Percentiles rank a stretch among this genome's conserved stretches.
These are phyloP conservation scores for Galerucella calmariensis DNA, from an alignment of 2,888 invertebrate species.

Conservation along the genomic window DNA sequence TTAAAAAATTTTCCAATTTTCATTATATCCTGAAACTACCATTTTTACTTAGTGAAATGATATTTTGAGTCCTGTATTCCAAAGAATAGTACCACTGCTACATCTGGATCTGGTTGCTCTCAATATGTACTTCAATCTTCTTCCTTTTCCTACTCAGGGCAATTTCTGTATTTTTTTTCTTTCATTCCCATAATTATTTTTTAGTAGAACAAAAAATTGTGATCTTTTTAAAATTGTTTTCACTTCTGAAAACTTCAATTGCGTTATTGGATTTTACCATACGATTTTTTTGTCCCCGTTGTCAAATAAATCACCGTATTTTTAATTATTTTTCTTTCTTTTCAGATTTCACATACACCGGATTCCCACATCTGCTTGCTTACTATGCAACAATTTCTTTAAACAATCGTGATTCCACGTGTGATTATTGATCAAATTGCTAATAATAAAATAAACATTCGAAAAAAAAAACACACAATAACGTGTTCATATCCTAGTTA, in stretches of 20 bases:
- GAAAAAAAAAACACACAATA: conserved; percentile 22
- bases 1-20: no score
- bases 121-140: no score
- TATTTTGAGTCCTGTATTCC: no score
- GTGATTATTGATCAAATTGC: conserved; percentile 25
- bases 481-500: conserved; percentile 34
- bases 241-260: background rate
- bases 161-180: no score
- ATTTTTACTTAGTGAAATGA: no score
- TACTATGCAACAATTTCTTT: conserved; percentile 16
- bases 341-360: conserved; percentile 12
- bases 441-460: conserved; percentile 30
- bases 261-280: background rate
- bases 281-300: background rate
- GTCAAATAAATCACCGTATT: conserved; percentile 1
- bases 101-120: no score
- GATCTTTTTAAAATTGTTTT: background rate
- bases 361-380: conserved; percentile 14
- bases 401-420: conserved; percentile 23
- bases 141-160: no score
- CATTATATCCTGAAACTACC: no score
- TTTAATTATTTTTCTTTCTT: conserved; percentile 5
- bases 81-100: no score
- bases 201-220: no score
- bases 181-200: no score